Percentiles rank a stretch among this genome's conserved stretches.
phyloP scores from a whole-genome alignment of 2,113 vertebrate genomes.

The Petaurus breviceps region DNA sequence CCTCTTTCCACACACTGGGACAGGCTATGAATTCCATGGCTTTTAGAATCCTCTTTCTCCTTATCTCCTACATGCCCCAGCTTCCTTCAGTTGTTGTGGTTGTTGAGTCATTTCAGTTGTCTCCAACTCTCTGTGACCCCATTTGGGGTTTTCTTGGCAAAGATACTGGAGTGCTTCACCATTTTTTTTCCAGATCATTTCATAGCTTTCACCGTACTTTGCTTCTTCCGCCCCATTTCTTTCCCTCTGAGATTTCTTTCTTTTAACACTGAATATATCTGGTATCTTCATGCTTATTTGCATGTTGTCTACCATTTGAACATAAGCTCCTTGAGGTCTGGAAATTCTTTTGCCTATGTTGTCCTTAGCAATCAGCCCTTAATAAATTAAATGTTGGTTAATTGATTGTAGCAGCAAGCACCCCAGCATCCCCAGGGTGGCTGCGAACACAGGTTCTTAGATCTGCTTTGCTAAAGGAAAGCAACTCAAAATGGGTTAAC shows the following conservation, averaged over 20 bases:
- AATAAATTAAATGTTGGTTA: background rate
- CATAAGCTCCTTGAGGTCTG: background rate
- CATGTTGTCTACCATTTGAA: background rate
- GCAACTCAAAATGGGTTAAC: no score
- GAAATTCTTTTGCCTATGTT: no score
- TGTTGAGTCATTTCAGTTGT: no score
- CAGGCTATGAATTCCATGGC: background rate
- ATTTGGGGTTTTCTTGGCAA: no score
- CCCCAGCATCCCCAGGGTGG: no score
- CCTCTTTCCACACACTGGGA: background rate
- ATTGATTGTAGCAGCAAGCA: no score
- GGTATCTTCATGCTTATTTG: background rate
- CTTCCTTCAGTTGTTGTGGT: background rate
- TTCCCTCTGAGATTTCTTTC: background rate
- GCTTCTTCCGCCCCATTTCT: background rate
- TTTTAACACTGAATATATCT: background rate
- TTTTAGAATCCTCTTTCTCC: background rate
- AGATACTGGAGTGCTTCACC: no score
- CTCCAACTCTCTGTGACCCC: no score
- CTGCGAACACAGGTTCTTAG: no score
- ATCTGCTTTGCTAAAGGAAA: no score
- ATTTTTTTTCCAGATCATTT: no score
- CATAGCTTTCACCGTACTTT: background rate
- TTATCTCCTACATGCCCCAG: background rate
- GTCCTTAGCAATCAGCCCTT: no score